Conservation (phyloP, 2,888 invertebrate genomes). For the Agriotes lineatus region DNA sequence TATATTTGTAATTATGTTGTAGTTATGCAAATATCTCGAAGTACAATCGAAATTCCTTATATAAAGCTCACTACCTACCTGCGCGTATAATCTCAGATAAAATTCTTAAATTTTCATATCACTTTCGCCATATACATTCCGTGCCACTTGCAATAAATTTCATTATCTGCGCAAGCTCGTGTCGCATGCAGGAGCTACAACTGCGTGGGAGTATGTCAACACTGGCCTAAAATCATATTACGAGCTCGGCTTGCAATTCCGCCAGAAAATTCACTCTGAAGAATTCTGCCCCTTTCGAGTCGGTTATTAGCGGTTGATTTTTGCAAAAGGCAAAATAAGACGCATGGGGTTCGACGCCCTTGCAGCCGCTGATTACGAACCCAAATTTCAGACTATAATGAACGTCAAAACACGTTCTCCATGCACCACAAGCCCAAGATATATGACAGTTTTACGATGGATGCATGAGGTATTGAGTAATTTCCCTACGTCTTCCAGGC, state of each 20-base stretch:
- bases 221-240: too few relatives aligned
- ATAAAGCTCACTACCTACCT: neutral
- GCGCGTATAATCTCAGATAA: neutral
- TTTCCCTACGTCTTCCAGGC: constrained; percentile 29
- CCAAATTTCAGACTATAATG: constrained; percentile 11
- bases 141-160: too few relatives aligned
- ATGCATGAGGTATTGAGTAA: constrained; percentile 39
- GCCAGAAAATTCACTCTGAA: neutral
- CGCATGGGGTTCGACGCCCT: neutral
- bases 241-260: too few relatives aligned
- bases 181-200: too few relatives aligned
- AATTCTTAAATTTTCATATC: neutral
- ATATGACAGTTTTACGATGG: constrained; percentile 43
- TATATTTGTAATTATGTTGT: constrained; percentile 18
- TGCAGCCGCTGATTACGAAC: constrained; percentile 3
- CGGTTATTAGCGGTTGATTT: neutral
- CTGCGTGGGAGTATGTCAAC: too few relatives aligned
- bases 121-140: neutral
- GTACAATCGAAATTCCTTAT: constrained; percentile 27
- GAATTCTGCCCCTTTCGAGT: neutral
- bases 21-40: constrained; percentile 25
- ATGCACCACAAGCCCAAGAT: constrained; percentile 33
- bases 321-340: neutral
- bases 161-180: too few relatives aligned
- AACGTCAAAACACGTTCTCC: constrained; percentile 19